phyloP scores from a whole-genome alignment of 2,113 vertebrate genomes.

The Eptesicus fuscus region DNA sequence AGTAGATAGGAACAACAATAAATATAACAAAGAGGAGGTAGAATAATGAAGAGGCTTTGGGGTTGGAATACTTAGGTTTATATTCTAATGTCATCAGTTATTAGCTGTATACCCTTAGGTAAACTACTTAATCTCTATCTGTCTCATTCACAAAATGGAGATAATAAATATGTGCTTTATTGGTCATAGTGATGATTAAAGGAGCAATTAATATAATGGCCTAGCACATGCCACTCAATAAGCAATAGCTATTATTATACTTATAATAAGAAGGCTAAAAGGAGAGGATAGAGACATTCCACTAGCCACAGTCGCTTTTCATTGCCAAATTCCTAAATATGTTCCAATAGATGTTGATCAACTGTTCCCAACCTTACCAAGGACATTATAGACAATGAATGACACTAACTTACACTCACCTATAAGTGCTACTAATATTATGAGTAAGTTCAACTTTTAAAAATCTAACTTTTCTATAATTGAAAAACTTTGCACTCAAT shows the following conservation, averaged over 20 bases:
- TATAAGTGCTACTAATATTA: conserved; percentile 33
- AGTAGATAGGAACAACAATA: neutral
- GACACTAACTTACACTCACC: neutral
- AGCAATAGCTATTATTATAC: neutral
- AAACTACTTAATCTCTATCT: conserved; percentile 4
- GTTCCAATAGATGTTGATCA: neutral
- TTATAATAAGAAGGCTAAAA: conserved; percentile 17
- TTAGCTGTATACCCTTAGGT: neutral
- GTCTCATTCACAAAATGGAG: neutral
- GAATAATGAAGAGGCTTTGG: conserved; percentile 10
- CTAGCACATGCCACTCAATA: neutral
- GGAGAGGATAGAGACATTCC: neutral
- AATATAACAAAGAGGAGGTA: neutral
- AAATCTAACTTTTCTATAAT: conserved; percentile 44
- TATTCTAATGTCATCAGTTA: neutral
- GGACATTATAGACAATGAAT: conserved; percentile 5
- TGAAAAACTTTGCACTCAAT: conserved; percentile 55
- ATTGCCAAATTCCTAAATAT: neutral
- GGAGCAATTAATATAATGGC: neutral
- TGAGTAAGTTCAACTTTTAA: conserved; percentile 18
- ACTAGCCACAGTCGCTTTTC: neutral
- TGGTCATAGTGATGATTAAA: neutral
- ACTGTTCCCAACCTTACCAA: neutral
- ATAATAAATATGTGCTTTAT: conserved; percentile 24
- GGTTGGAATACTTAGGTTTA: neutral